Evolutionary conservation across 1,140 invertebrate genomes (phyloP), one percentile per base, ranked within the genome.

Genomic region (Aphaenogaster rudis): DNA sequence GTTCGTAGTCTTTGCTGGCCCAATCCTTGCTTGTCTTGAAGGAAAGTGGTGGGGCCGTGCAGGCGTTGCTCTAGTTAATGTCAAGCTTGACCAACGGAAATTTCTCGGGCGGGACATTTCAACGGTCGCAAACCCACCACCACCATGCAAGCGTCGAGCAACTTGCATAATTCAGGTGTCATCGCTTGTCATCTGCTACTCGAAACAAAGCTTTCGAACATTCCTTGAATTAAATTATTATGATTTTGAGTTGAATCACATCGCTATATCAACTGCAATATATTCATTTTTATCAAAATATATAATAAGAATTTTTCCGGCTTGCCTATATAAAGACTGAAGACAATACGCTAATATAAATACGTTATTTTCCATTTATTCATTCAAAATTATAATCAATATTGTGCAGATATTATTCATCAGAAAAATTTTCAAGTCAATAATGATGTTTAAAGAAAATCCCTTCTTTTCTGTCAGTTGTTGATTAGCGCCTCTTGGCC

Each of bases 61-160:
- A 50, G 66, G 76, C 45, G 74, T 78, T 81, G 81, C 76, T 86
- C 89, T 64, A 77, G 61, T 86, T 90, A 86, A 91, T 72, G 88
- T 90, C 57, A 78, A 64, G 45, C 45, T 59, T 39, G 36, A 63
- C 57, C 61, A 79, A 33, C 63, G 66, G 54, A 80, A 45, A 59
- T 84, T 78, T 74, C 48, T 50, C 52, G 45, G 50, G 15, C 54
- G 66, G 28, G 63, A 71, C 63, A 52, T 61, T 57, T 71, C 45
- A 90, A 90, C 89, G 88, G 89, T 87, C 88, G 11, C 28, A 50
- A 21, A 50, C 42, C 67, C 7, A 48, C 28, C 28, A 28, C 28
- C 28, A 28, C 39, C 54, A 21, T 48, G 28, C 28, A 36, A 36
- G 66, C 52, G 11, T 48, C 61, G 48, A 39, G 17, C 21, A 48